phyloP scores from a whole-genome alignment of 2,888 invertebrate species.

The Pelosia muscerda region DNA sequence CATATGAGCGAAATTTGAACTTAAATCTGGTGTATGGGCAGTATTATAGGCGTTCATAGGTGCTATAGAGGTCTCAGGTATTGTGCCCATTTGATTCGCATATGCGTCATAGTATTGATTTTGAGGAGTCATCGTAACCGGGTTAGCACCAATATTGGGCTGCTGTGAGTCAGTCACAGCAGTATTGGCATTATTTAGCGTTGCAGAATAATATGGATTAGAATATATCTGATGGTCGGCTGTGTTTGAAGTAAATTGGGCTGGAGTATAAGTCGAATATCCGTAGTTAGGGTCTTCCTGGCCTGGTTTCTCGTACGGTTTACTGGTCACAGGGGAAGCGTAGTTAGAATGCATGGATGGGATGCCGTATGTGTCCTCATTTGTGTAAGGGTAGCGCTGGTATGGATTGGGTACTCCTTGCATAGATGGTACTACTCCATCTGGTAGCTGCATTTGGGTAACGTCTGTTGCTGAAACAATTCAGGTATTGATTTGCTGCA shows the following conservation, averaged over 20 bases:
- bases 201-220: conserved; percentile 74
- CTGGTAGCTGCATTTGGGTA: conserved; percentile 72
- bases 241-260: conserved; percentile 68
- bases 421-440: conserved; percentile 70
- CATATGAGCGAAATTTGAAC: conserved; percentile 74
- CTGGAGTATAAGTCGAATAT: conserved; percentile 73
- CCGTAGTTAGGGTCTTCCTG: conserved; percentile 65
- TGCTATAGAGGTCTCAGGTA: conserved; percentile 58
- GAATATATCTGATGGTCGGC: conserved; percentile 70
- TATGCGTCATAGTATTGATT: conserved; percentile 42
- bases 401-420: conserved; percentile 65
- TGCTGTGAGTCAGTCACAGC: conserved; percentile 71
- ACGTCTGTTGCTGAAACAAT: conserved; percentile 75
- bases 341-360: conserved; percentile 65
- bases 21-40: conserved; percentile 63
- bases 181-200: conserved; percentile 58
- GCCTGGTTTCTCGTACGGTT: conserved; percentile 64
- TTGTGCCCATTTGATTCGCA: conserved; percentile 51
- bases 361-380: conserved; percentile 64
- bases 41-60: conserved; percentile 50
- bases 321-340: conserved; percentile 62
- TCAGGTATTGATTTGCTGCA: conserved; percentile 12
- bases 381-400: conserved; percentile 68
- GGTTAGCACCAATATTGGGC: conserved; percentile 35
- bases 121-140: conserved; percentile 27